Base-by-base conservation (phyloP, 2,797 vertebrate genomes). In the Hyperoplus immaculatus region DNA sequence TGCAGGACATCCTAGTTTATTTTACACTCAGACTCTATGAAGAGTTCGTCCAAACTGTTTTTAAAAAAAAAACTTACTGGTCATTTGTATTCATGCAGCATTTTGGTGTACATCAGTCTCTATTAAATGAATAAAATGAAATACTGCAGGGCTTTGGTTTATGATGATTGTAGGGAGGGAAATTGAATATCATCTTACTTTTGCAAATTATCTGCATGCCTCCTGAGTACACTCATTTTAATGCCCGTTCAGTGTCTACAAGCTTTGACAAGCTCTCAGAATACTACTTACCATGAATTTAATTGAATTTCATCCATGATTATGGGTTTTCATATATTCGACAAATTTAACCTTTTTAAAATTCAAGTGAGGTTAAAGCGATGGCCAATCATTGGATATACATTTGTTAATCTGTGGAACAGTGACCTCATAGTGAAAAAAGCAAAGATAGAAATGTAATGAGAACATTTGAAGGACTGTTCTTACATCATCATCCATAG, bases 111-210 rank as follows among this genome's bases (percentile, higher is more conserved):
- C 78, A 77, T 80, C 64, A 65, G 57, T 46, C 58, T 55, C 18
- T 54, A 54, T 77, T 85, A 49, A 60, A 77, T 64, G 70, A 85
- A 75, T 70, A 57, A 21, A 76, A 76, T 76, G 53, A 73, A 77
- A 78, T 58, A 64, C 72, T 66, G 58, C 74, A 75, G 7, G 12
- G 53, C 62, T 81, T 66, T 53, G 50, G 70, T 50, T 88, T 70
- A 64, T 62, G 65, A 75, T 75, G 68, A 84, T 78, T 80, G 80
- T 84, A 87, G 47, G 58, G 60, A 77, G 46, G 61, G 75, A 79
- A 60, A 83, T 49, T n/a, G 13, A 71, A 46, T 39, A 58, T 7
- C 13, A 8, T 62, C 65, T 70, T 65, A 70, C 57, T 54, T 51
- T 65, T 69, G 38, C 54, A 84, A 79, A 76, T 42, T 41, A 16